Conservation (phyloP, 1,140 invertebrate genomes). For the Cyrtorhinus lividipennis region DNA sequence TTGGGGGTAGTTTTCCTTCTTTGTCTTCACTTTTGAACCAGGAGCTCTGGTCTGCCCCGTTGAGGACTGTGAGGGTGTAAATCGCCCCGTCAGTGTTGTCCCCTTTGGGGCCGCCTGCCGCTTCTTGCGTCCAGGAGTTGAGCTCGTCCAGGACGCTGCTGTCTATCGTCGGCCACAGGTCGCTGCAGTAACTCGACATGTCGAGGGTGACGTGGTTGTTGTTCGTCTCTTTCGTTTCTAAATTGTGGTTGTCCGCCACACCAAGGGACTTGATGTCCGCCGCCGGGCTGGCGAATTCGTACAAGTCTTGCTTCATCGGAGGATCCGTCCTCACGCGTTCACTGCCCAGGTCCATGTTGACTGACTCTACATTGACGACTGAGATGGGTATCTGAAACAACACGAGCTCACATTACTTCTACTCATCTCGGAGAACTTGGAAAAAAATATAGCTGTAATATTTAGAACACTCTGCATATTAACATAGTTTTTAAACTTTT, state of each 20-base stretch:
- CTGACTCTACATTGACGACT: background rate
- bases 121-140: conserved; percentile 57
- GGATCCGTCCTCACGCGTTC: background rate
- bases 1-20: conserved; percentile 28
- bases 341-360: conserved; percentile 7
- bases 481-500: too few species aligned
- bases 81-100: conserved; percentile 40
- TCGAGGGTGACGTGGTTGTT: conserved; percentile 26
- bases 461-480: too few species aligned
- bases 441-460: too few species aligned
- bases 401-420: too few species aligned
- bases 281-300: conserved; percentile 5
- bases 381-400: background rate
- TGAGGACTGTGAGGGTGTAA: conserved; percentile 39
- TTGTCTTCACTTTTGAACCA: conserved; percentile 23
- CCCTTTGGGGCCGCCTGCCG: conserved; percentile 32
- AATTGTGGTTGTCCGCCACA: background rate
- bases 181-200: conserved; percentile 24
- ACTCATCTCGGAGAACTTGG: too few species aligned
- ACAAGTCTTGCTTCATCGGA: conserved; percentile 4
- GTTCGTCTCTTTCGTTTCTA: conserved; percentile 21
- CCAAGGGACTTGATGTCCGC: background rate
- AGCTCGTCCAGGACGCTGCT: conserved; percentile 59
- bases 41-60: conserved; percentile 30
- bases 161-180: conserved; percentile 37